Conservation (phyloP, 1,140 invertebrate species). For the Scaptomyza montana region DNA sequence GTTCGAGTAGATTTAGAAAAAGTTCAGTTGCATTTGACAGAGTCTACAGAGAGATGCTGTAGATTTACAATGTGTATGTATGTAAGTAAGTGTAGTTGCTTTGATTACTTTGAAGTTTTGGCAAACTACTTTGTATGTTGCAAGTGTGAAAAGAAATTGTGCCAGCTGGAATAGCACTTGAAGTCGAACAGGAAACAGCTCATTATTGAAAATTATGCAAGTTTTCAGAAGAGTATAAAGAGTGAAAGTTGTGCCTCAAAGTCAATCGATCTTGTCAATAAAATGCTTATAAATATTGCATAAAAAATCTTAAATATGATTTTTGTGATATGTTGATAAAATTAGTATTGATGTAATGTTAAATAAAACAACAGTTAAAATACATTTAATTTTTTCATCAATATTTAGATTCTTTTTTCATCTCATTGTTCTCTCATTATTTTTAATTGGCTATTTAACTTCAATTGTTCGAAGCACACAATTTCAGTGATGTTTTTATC, state of each 20-base stretch:
- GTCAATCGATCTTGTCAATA: too few species aligned
- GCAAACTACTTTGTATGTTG: slow-evolving; percentile 8
- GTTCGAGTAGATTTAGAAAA: slow-evolving; percentile 41
- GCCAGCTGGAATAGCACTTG: neutral
- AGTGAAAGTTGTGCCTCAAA: too few species aligned
- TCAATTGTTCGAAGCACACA: neutral
- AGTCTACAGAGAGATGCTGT: slow-evolving; percentile 3
- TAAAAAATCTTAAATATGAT: too few species aligned
- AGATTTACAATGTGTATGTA: slow-evolving; percentile 1
- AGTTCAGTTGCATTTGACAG: slow-evolving; percentile 47
- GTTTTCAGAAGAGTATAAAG: too few species aligned
- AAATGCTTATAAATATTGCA: too few species aligned
- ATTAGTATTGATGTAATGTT: too few species aligned
- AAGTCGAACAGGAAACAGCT: slow-evolving; percentile 14
- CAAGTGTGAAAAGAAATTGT: slow-evolving; percentile 1
- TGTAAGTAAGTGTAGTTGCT: neutral
- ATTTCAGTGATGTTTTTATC: neutral
- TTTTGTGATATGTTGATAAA: too few species aligned
- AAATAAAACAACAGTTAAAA: too few species aligned
- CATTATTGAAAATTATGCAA: slow-evolving; percentile 7
- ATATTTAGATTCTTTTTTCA: too few species aligned
- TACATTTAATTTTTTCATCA: too few species aligned
- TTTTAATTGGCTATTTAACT: neutral
- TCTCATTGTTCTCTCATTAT: neutral
- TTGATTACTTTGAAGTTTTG: slow-evolving; percentile 33